phyloP scores from a whole-genome alignment of 2,113 vertebrate genomes.

The Mustelus asterias region DNA sequence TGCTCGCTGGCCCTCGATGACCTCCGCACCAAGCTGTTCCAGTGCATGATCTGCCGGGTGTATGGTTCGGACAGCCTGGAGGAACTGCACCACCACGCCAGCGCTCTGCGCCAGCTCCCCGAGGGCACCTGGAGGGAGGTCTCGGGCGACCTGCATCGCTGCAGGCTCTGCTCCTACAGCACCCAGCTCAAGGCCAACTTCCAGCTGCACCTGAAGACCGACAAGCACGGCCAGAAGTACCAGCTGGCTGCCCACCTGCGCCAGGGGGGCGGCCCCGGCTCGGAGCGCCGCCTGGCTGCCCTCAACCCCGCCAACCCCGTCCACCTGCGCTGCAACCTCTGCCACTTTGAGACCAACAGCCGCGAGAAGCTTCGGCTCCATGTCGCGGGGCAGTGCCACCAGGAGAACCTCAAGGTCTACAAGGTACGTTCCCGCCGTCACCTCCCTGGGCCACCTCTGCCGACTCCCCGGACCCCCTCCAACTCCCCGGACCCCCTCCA shows the following conservation, averaged over 20 bases:
- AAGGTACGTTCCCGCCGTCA: constrained; percentile 45
- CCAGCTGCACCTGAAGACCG: constrained; percentile 58
- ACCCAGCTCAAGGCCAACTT: constrained; percentile 62
- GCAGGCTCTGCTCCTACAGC: constrained; percentile 57
- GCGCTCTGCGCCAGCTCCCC: constrained; percentile 49
- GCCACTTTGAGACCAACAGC: constrained; percentile 58
- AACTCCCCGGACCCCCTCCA: no score
- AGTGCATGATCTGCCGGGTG: constrained; percentile 57
- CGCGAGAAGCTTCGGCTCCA: constrained; percentile 60
- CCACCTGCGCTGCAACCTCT: constrained; percentile 59
- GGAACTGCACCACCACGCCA: constrained; percentile 52
- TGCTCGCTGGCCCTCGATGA: constrained; percentile 44
- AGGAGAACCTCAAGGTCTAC: constrained; percentile 53
- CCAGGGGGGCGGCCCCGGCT: constrained; percentile 47
- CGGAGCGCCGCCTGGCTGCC: constrained; percentile 40
- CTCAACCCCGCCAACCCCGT: constrained; percentile 46
- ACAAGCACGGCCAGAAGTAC: constrained; percentile 58
- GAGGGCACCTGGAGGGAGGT: constrained; percentile 58
- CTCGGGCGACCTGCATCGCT: constrained; percentile 53
- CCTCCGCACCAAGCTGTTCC: constrained; percentile 46
- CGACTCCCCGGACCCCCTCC: no score
- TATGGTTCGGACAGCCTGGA: constrained; percentile 57
- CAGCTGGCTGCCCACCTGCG: constrained; percentile 57
- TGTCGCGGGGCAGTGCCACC: constrained; percentile 47
- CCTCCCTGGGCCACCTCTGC: no score